Conservation (phyloP, 2,888 invertebrate genomes). For the Cyclophora punctaria region DNA sequence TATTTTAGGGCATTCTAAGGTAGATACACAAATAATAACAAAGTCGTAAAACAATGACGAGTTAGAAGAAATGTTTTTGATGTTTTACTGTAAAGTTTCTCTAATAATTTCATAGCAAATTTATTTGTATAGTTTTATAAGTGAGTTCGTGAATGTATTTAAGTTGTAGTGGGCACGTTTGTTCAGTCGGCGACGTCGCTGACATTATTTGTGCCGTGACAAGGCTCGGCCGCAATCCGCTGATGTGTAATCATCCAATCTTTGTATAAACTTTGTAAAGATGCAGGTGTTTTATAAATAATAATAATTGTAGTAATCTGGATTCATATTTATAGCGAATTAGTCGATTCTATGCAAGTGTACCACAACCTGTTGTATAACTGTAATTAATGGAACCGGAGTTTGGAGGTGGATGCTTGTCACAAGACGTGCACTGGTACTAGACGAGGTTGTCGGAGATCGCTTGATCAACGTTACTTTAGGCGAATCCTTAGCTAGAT, state of each 20-base stretch:
- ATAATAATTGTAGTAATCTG: constrained; percentile 37
- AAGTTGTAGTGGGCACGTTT: constrained; percentile 5
- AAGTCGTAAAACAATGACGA: too few relatives aligned
- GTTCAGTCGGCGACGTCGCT: background rate
- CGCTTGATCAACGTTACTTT: constrained; percentile 4
- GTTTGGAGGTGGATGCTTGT: too few relatives aligned
- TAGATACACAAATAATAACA: too few relatives aligned
- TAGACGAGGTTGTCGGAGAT: too few relatives aligned
- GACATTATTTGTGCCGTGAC: background rate
- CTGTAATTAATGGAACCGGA: too few relatives aligned
- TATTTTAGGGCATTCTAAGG: too few relatives aligned
- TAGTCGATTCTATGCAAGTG: constrained; percentile 36
- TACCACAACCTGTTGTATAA: too few relatives aligned
- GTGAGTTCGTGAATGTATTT: constrained; percentile 15
- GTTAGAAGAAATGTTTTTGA: too few relatives aligned
- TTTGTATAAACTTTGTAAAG: constrained; percentile 49
- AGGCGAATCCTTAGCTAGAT: constrained; percentile 45
- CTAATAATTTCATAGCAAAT: constrained; percentile 44
- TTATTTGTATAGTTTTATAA: constrained; percentile 39
- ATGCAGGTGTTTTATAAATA: constrained; percentile 45
- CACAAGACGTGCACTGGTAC: too few relatives aligned
- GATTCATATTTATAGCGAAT: constrained; percentile 35
- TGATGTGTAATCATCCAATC: constrained; percentile 47
- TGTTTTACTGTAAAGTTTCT: constrained; percentile 50
- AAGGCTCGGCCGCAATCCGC: constrained; percentile 11